These are phyloP conservation scores for Battus philenor DNA, from an alignment of 1,140 invertebrate genomes.

Conservation along the genomic window DNA sequence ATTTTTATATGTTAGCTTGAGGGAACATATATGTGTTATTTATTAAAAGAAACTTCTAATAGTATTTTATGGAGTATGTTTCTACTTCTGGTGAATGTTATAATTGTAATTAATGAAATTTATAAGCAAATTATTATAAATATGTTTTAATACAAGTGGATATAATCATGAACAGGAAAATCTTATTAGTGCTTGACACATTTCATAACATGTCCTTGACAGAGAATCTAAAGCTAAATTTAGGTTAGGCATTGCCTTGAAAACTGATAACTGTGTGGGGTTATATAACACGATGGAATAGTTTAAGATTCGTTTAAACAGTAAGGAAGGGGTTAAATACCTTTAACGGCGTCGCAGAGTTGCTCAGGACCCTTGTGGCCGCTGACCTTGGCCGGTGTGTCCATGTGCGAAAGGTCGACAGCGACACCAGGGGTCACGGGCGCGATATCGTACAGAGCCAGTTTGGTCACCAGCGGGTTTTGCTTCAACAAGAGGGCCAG, in stretches of 20 bases:
- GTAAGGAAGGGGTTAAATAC: constrained; percentile 45
- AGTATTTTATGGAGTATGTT: too few species aligned
- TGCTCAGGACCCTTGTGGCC: constrained; percentile 87
- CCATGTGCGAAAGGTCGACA: constrained; percentile 98
- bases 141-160: too few species aligned
- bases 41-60: too few species aligned
- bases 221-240: constrained; percentile 18
- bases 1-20: too few species aligned
- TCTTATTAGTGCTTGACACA: too few species aligned
- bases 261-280: constrained; percentile 18
- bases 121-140: too few species aligned
- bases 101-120: too few species aligned
- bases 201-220: constrained; percentile 21
- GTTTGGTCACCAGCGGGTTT: constrained; percentile 87
- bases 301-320: constrained; percentile 1
- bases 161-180: too few species aligned
- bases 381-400: constrained; percentile 89
- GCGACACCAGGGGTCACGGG: constrained; percentile 96
- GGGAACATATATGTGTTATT: too few species aligned
- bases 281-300: constrained; percentile 25
- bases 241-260: constrained; percentile 18
- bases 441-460: constrained; percentile 96
- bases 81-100: too few species aligned
- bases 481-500: constrained; percentile 96
- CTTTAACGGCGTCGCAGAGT: constrained; percentile 79